These are phyloP conservation scores for Ahaetulla prasina DNA, from an alignment of 2,113 vertebrate genomes.

Conservation along the genomic window DNA sequence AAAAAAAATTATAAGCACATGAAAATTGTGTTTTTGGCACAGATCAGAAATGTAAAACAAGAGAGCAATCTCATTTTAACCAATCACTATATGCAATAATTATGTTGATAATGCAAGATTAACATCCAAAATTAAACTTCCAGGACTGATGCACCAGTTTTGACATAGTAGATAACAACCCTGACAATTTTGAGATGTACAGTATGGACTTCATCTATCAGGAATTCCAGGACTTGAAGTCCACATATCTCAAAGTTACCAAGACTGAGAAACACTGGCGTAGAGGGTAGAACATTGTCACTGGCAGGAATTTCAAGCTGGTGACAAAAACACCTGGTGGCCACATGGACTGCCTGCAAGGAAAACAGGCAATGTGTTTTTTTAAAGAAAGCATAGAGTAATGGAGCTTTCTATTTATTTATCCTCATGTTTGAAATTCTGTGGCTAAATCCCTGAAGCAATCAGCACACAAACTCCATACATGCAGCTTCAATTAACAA, in stretches of 20 bases:
- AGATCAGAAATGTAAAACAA: not conserved
- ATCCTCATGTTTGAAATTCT: not conserved
- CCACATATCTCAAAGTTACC: not conserved
- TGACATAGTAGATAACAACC: not conserved
- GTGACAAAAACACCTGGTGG: not conserved
- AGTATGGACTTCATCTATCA: not conserved
- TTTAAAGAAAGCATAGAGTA: not conserved
- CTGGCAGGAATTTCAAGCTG: not conserved
- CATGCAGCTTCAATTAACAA: constrained; percentile 39
- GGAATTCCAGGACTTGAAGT: not conserved
- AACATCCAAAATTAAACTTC: not conserved
- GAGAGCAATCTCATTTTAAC: not conserved
- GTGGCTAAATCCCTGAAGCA: rapidly evolving
- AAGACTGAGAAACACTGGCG: not conserved
- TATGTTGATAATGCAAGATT: not conserved
- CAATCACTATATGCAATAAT: not conserved
- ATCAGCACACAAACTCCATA: rapidly evolving
- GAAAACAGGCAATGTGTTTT: not conserved
- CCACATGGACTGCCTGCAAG: not conserved
- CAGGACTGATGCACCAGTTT: too few relatives aligned
- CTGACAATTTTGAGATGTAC: not conserved
- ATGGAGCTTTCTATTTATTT: not conserved
- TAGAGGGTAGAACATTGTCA: not conserved
- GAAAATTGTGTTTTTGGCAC: not conserved
- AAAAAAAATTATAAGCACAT: not conserved